Evolutionary conservation across 2,113 vertebrate genomes (phyloP), one percentile per base, ranked within the genome.

Genomic region (Phylloscopus trochilus): DNA sequence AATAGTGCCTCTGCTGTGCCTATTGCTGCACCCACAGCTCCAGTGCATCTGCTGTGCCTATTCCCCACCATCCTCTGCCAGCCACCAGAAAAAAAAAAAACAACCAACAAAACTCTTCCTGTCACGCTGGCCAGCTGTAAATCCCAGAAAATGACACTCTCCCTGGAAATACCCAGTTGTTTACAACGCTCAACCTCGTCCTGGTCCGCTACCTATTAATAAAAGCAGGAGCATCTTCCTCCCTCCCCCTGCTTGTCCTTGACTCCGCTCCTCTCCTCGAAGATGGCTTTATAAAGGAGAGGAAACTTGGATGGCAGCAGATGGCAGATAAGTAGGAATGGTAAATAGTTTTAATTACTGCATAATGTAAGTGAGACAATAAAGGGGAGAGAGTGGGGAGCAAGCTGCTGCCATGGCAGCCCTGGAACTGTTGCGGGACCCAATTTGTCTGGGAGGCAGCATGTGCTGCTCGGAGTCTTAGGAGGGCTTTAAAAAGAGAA

Each of bases 271-370:
- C 85, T 97, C 92, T 81, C 47, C 97, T 92, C 9, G 52, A 92
- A 95, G 98, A 97, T 26, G 96, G 91, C 96, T 97, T 97, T 96
- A 94, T 93, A 95, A 97, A 97, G 97, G 96, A 96, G 96, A 97
- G 96, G 83, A 90, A 95, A 91, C 97, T 96, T 96, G 88, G 90
- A 53, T 55, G 96, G 95, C 91, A 96, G 98, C 98, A 98, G 98
- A 98, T 98, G 98, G 98, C 97, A 94, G 98, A 97, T 98, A 98
- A 98, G 98, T 98, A 98, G 98, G 98, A 98, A 98, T 98, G 98
- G 98, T 98, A 98, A 98, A 98, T 98, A 98, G 98, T 98, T 98
- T 98, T 98, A 98, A 98, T 98, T 98, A 98, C 98, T 98, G 98
- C 98, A 98, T 98, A 98, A 98, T 98, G 98, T 98, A 98, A 98